These are phyloP conservation scores for Pristionchus arcanus DNA, from an alignment of 2,888 invertebrate species.

Conservation along the genomic window DNA sequence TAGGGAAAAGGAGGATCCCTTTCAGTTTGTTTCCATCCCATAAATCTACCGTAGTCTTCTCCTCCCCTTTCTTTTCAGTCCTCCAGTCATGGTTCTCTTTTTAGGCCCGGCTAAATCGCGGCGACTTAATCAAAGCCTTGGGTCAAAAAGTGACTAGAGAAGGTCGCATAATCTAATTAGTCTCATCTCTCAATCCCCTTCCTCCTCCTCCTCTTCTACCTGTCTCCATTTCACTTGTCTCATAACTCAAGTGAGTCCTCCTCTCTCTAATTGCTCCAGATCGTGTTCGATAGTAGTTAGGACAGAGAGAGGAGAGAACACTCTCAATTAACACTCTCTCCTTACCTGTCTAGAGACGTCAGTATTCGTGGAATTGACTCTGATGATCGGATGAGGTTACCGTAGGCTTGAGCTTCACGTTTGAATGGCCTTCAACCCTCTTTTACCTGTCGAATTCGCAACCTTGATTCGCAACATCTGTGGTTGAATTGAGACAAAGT, in stretches of 20 bases:
- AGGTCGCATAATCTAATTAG: slow-evolving; percentile 38
- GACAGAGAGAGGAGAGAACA: background rate
- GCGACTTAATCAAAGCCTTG: slow-evolving; percentile 36
- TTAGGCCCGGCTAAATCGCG: background rate
- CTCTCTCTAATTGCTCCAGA: slow-evolving; percentile 25
- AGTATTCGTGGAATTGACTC: background rate
- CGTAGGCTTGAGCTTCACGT: background rate
- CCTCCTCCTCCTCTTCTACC: background rate
- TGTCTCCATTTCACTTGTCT: slow-evolving; percentile 20
- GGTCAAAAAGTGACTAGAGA: background rate
- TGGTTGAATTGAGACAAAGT: background rate
- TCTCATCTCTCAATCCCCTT: background rate
- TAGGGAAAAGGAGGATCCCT: background rate
- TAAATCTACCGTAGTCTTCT: slow-evolving; percentile 45
- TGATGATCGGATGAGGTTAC: background rate
- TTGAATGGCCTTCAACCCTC: background rate
- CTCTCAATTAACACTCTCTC: slow-evolving; percentile 2
- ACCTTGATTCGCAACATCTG: background rate
- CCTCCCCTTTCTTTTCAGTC: background rate
- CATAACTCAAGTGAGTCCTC: background rate
- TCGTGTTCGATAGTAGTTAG: slow-evolving; percentile 33
- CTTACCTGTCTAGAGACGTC: background rate
- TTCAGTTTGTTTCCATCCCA: slow-evolving; percentile 5
- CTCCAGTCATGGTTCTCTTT: background rate
- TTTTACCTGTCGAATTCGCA: slow-evolving; percentile 2